phyloP scores from a whole-genome alignment of 2,888 invertebrate species.

The Tenthredo distinguenda region DNA sequence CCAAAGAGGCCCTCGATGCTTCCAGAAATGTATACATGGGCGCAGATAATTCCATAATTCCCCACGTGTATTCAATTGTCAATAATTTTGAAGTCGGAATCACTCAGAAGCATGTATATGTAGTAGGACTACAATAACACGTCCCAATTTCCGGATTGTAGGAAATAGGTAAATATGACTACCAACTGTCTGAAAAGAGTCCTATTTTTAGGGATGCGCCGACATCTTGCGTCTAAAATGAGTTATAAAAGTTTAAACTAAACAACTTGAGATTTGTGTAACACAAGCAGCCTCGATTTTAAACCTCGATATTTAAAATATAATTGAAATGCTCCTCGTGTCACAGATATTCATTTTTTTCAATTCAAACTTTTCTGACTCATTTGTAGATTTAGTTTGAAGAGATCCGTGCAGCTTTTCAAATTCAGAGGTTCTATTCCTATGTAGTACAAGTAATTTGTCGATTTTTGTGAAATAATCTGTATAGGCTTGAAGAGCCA shows the following conservation, averaged over 20 bases:
- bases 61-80: background rate
- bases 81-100: background rate
- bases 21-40: conserved; percentile 68
- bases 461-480: too few relatives aligned
- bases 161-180: background rate
- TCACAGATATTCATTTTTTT: too few relatives aligned
- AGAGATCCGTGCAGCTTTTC: too few relatives aligned
- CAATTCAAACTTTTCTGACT: too few relatives aligned
- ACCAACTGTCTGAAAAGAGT: background rate
- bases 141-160: background rate
- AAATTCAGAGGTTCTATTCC: too few relatives aligned
- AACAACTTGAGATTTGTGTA: too few relatives aligned
- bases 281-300: too few relatives aligned
- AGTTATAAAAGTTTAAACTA: too few relatives aligned
- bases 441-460: too few relatives aligned
- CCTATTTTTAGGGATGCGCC: background rate
- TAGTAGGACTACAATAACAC: background rate
- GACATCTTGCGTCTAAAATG: background rate
- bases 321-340: too few relatives aligned
- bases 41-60: background rate
- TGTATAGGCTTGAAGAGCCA: background rate
- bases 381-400: too few relatives aligned
- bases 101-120: background rate
- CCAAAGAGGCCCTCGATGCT: conserved; percentile 65
- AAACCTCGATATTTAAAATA: too few relatives aligned